Evolutionary conservation across 1,140 invertebrate species (phyloP), one percentile per base, ranked within the genome.

Genomic region (Drosophila simulans): DNA sequence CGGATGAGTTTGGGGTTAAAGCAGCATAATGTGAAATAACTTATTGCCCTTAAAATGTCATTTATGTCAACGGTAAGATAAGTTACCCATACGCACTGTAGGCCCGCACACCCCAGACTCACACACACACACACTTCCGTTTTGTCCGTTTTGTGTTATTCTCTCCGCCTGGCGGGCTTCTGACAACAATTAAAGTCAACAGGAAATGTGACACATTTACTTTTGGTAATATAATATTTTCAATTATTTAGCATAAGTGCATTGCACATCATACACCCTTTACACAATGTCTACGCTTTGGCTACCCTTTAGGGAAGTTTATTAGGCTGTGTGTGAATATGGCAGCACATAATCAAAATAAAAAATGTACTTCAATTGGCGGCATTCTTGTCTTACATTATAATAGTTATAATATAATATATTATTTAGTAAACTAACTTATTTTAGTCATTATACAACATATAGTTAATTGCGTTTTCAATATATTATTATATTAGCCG

Each of bases 21-120:
- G 71, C 72, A 75, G 71, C 80, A 84, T 89, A 90, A 89, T 89
- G 84, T 72, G 84, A 89, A 89, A 89, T 89, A 89, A 89, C 84
- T 89, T 89, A 89, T 89, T 89, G 84, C 80, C 84, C 84, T 89
- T 89, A 89, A 89, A 89, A 89, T 89, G 84, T 89, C 84, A 89
- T 89, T 89, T 89, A 71, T 89, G 84, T 89, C 84, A 89, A 89
- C 84, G 84, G 68, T 83, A 89, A 89, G 84, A 89, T 89, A 89
- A 89, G 84, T 89, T 89, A 89, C 84, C 75, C 84, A 88, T 79
- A 88, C 83, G 71, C 76, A 76, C 79, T 62, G 75, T 71, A 31
- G 11, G 31, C 49, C 52, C 53, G 22, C 49, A 45, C 54, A 37
- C 43, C 5, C 40, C 43, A 20, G 17, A 10, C n/a, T n/a, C 55